These are phyloP conservation scores for Thrips palmi DNA, from an alignment of 1,140 invertebrate genomes.

Conservation along the genomic window DNA sequence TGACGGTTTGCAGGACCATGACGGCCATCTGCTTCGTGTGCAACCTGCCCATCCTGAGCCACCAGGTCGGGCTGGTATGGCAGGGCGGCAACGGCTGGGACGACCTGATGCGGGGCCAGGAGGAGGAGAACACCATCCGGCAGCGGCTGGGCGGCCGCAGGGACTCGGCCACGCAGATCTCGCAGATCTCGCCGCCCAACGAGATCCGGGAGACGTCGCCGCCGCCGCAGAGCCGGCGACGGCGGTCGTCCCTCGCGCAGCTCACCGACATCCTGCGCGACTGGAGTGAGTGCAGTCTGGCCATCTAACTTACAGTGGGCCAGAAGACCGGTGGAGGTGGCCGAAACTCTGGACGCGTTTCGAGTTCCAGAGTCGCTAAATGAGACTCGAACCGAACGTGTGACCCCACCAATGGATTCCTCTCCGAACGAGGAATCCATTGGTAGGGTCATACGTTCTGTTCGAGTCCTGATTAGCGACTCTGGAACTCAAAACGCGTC, in stretches of 20 bases:
- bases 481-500: no score
- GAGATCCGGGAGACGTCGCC: slow-evolving; percentile 42
- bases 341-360: no score
- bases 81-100: slow-evolving; percentile 84
- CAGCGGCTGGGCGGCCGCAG: slow-evolving; percentile 51
- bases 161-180: slow-evolving; percentile 76
- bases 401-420: no score
- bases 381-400: no score
- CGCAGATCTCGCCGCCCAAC: slow-evolving; percentile 58
- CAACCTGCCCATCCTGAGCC: slow-evolving; percentile 81
- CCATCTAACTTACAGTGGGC: no score
- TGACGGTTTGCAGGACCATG: slow-evolving; percentile 54
- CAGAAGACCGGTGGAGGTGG: no score
- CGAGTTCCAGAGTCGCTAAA: no score
- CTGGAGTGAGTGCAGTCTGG: slow-evolving; percentile 41
- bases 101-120: slow-evolving; percentile 65
- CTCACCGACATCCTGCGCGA: slow-evolving; percentile 70
- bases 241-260: slow-evolving; percentile 67
- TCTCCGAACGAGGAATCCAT: no score
- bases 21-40: slow-evolving; percentile 88
- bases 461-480: no score
- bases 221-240: slow-evolving; percentile 39
- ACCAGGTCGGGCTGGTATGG: slow-evolving; percentile 84
- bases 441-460: no score
- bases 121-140: slow-evolving; percentile 64